phyloP scores from a whole-genome alignment of 2,797 vertebrate genomes.

The Cygnus olor region DNA sequence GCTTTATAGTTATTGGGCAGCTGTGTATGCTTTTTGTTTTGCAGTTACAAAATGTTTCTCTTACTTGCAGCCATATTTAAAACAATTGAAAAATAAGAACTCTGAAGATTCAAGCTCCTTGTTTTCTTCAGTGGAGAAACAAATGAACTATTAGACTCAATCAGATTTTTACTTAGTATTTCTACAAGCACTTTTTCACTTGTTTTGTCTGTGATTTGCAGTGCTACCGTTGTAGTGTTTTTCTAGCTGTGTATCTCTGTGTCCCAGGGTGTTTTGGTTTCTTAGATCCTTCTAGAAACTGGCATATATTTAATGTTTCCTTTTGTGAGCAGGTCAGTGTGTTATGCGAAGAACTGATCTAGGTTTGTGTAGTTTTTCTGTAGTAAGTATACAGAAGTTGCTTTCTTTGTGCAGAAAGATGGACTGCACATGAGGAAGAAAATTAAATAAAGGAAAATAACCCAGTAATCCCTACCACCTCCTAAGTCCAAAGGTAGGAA shows the following conservation, averaged over 20 bases:
- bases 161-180: neutral
- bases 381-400: neutral
- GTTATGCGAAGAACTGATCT: neutral
- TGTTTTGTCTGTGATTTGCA: neutral
- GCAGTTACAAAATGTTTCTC: slow-evolving; percentile 40
- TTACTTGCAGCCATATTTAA: slow-evolving; percentile 11
- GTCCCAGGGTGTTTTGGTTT: neutral
- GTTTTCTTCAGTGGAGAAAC: neutral
- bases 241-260: neutral
- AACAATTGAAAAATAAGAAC: slow-evolving; percentile 33
- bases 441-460: neutral
- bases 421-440: rapidly evolving
- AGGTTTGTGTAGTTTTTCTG: neutral
- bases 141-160: neutral
- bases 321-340: neutral
- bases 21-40: slow-evolving; percentile 62
- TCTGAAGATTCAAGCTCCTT: neutral
- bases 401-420: neutral
- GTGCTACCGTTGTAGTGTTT: neutral
- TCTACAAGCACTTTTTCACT: neutral
- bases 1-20: slow-evolving; percentile 50
- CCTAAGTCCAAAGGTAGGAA: neutral
- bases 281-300: neutral
- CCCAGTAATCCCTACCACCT: neutral
- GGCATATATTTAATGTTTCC: neutral